Evolutionary conservation across 2,888 invertebrate genomes (phyloP).

Genomic region (Lomographa bimaculata): DNA sequence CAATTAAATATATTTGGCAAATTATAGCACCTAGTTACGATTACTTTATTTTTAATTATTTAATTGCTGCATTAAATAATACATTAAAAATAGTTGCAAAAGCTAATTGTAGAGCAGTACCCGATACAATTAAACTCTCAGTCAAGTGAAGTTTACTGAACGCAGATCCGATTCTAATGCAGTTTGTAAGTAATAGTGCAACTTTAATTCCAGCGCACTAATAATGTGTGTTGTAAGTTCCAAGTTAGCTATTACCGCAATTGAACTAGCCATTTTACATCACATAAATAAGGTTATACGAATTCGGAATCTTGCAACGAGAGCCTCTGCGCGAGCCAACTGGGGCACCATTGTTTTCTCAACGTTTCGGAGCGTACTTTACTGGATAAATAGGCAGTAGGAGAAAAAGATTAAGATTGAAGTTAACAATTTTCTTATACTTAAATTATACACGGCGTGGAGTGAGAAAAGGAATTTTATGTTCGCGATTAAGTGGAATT

Average conservation of each 20-base stretch:
- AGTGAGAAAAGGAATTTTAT: slow-evolving; percentile 56
- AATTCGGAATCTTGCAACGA: slow-evolving; percentile 22
- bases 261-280: slow-evolving; percentile 25
- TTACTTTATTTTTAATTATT: too few species aligned
- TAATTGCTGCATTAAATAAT: too few species aligned
- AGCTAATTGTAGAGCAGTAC: too few species aligned
- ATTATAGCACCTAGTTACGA: too few species aligned
- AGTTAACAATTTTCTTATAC: slow-evolving; percentile 50
- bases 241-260: slow-evolving; percentile 14
- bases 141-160: slow-evolving; percentile 2
- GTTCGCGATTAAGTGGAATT: slow-evolving; percentile 62
- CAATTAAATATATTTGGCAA: too few species aligned
- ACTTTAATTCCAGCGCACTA: slow-evolving; percentile 4
- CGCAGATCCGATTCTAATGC: slow-evolving; percentile 2
- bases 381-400: slow-evolving; percentile 31
- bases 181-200: slow-evolving; percentile 1
- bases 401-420: slow-evolving; percentile 40
- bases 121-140: not conserved
- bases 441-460: slow-evolving; percentile 48
- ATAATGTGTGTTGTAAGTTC: slow-evolving; percentile 6
- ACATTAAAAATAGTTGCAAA: too few species aligned
- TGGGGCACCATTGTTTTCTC: slow-evolving; percentile 30
- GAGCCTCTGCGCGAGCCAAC: slow-evolving; percentile 23
- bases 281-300: slow-evolving; percentile 21
- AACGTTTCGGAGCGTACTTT: slow-evolving; percentile 26